Evolutionary conservation across 2,888 invertebrate species (phyloP), one percentile per base, ranked within the genome.

Genomic region (Chrysolina haemoptera): DNA sequence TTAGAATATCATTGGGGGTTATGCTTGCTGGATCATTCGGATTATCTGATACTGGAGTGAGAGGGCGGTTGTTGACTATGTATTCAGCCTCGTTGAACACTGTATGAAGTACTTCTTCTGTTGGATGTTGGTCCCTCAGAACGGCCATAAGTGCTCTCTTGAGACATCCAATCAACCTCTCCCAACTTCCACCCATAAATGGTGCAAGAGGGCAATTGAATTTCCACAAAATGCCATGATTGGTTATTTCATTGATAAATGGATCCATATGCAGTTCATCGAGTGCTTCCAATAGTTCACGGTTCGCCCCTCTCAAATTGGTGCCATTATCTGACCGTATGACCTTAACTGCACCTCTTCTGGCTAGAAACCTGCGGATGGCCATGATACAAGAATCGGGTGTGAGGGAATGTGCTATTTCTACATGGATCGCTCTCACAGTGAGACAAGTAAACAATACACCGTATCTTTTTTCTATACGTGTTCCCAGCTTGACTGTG

Each of bases 271-370:
- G 27, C 27, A 27, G 27, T 27, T 27, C 27, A 27, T 27, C 27
- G 27, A 27, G 27, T 27, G 27, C 27, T 27, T 27, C 27, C 27
- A 27, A 27, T 27, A 27, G 27, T 27, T 43, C 43, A 43, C 43
- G 43, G 8, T 43, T 43, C 6, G 43, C 43, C 43, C 43, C 43
- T 27, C 27, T 27, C 27, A 27, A 27, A 27, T 27, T 27, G 27
- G 27, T 27, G 27, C 27, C 27, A 27, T 27, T 27, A 27, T 27
- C 27, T 27, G 27, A 27, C 27, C 27, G 5, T 27, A 27, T 43
- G n/a, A n/a, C n/a, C n/a, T n/a, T n/a, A n/a, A n/a, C n/a, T n/a
- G 43, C 43, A 43, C 43, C 43, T 43, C 43, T 43, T 43, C 43
- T 43, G 43, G 12, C 10, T 43, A 43, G 43, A 43, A 43, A 43